Evolutionary conservation across 37 sponge, comb jelly and placozoan species (phyloP).

Genomic region (Tethya wilhelma): DNA sequence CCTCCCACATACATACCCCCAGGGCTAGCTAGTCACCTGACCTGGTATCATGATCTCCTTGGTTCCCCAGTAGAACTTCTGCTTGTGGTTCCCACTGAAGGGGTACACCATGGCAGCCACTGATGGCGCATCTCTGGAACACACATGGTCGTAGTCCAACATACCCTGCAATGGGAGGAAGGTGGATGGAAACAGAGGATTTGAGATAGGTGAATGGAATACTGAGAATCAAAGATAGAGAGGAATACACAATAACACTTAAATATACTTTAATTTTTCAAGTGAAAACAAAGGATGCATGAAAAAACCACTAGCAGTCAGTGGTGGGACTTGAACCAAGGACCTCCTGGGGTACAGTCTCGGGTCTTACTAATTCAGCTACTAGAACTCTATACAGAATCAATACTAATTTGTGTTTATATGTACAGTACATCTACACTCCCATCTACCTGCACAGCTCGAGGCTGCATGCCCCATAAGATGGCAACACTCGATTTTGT

Average conservation of each 20-base stretch:
- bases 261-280: background rate
- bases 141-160: conserved; percentile 94
- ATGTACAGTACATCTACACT: background rate
- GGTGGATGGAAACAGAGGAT: background rate
- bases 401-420: too few relatives aligned
- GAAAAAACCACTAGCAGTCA: too few relatives aligned
- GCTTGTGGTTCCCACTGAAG: conserved; percentile 97
- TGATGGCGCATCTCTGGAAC: conserved; percentile 86
- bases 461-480: conserved; percentile 95
- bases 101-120: conserved; percentile 97
- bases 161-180: conserved; percentile 65
- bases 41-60: conserved; percentile 95
- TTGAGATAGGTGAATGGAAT: background rate
- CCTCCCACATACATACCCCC: too few relatives aligned
- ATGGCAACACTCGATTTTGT: conserved; percentile 70
- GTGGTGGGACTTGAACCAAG: too few relatives aligned
- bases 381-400: too few relatives aligned
- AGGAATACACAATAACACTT: background rate
- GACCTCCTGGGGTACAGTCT: too few relatives aligned
- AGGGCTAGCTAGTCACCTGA: too few relatives aligned
- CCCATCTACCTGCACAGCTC: conserved; percentile 79
- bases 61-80: conserved; percentile 95
- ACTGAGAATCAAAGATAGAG: background rate
- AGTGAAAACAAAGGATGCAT: background rate
- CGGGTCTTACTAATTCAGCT: too few relatives aligned